Evolutionary conservation across 1,140 invertebrate species (phyloP).

Genomic region (Bombus breviceps): DNA sequence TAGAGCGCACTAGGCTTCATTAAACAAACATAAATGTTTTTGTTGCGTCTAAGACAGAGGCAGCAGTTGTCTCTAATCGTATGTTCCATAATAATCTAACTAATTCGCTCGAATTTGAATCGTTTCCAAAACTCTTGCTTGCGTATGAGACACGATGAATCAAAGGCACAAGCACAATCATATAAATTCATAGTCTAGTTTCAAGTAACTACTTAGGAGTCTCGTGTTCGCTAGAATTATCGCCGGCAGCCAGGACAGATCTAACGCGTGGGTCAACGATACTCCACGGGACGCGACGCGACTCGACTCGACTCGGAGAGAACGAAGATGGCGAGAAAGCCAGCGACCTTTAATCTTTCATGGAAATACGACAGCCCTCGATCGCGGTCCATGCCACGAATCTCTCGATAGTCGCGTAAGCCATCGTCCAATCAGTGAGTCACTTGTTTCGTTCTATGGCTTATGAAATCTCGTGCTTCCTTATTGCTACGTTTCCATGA

Average conservation of each 20-base stretch:
- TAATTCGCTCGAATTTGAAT: no score
- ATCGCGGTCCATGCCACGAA: background rate
- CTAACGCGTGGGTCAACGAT: constrained; percentile 35
- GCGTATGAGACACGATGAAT: background rate
- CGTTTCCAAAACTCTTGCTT: background rate
- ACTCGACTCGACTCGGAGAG: background rate
- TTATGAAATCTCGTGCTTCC: constrained; percentile 37
- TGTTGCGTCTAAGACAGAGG: background rate
- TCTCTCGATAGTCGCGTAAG: background rate
- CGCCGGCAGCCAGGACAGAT: background rate
- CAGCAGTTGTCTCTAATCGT: background rate
- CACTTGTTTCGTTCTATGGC: background rate
- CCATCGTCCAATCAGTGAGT: constrained; percentile 26
- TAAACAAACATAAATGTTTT: background rate
- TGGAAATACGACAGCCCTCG: background rate
- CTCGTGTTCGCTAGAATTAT: background rate
- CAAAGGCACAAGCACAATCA: background rate
- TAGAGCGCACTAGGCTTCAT: background rate
- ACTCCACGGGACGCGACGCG: background rate
- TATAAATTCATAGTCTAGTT: background rate
- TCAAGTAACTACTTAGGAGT: background rate
- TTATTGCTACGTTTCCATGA: constrained; percentile 37
- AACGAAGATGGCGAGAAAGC: background rate
- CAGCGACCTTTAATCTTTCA: constrained; percentile 41
- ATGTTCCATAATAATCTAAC: background rate